Evolutionary conservation across 2,888 invertebrate species (phyloP).

Genomic region (Pachliopta kotzebuea): DNA sequence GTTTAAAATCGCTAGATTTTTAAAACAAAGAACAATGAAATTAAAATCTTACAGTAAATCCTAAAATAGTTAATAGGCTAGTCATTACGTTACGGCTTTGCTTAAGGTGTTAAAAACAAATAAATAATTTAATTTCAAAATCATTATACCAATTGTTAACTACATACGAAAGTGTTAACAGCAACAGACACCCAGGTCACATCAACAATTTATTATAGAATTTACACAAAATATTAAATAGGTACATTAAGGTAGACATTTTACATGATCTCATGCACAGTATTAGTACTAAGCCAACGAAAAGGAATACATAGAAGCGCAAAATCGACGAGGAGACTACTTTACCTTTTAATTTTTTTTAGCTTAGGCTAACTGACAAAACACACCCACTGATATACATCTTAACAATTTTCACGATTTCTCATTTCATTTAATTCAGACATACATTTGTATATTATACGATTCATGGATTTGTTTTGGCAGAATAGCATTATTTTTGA

Average conservation of each 20-base stretch:
- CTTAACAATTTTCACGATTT: constrained; percentile 35
- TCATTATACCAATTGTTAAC: constrained; percentile 37
- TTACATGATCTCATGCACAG: constrained; percentile 55
- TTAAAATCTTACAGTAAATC: not conserved
- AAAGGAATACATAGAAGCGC: constrained; percentile 47
- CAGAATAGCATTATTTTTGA: constrained; percentile 68
- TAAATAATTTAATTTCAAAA: constrained; percentile 18
- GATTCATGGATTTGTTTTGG: constrained; percentile 64
- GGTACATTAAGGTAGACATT: constrained; percentile 47
- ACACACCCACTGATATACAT: constrained; percentile 51
- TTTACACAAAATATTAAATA: constrained; percentile 52
- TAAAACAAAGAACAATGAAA: not conserved
- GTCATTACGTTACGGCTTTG: constrained; percentile 18
- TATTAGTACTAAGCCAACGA: constrained; percentile 48
- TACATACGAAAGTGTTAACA: constrained; percentile 45
- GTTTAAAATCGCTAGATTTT: not conserved
- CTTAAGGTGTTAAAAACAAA: constrained; percentile 2
- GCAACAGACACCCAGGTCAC: constrained; percentile 74
- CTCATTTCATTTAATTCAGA: constrained; percentile 30
- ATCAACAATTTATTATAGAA: constrained; percentile 62
- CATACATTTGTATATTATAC: constrained; percentile 32
- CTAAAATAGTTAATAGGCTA: not conserved
- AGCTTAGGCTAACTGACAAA: constrained; percentile 77
- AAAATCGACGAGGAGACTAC: constrained; percentile 50
- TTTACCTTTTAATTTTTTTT: constrained; percentile 69